Evolutionary conservation across 2,797 vertebrate genomes (phyloP).

Genomic region (Rhinichthys osculus): DNA sequence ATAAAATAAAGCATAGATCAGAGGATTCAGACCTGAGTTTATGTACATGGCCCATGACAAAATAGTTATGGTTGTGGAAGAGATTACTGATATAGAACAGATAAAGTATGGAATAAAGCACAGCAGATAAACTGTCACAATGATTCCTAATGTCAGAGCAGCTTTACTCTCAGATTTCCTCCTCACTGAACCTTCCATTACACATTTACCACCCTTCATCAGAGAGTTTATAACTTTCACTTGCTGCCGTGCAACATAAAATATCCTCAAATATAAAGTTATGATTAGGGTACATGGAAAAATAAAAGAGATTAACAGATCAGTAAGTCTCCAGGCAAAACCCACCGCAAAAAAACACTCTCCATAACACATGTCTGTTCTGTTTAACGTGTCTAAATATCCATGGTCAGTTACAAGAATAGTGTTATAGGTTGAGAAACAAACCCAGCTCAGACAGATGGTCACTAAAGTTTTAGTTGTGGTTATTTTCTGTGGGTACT

Average conservation of each 20-base stretch:
- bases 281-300: neutral
- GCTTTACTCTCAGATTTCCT: neutral
- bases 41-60: neutral
- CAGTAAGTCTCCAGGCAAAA: neutral
- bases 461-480: neutral
- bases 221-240: conserved; percentile 34
- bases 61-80: neutral
- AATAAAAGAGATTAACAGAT: neutral
- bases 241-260: neutral
- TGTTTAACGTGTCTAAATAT: no score
- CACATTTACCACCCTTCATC: neutral
- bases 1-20: conserved; percentile 35
- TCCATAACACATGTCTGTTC: neutral
- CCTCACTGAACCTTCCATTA: neutral
- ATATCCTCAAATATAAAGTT: conserved; percentile 13
- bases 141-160: conserved; percentile 24
- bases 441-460: no score
- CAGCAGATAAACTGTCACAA: conserved; percentile 11
- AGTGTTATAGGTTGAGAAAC: no score
- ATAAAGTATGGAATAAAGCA: neutral
- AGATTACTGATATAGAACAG: neutral
- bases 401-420: no score
- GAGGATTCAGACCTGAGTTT: conserved; percentile 8
- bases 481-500: conserved; percentile 28
- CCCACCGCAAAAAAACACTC: neutral